Evolutionary conservation across 2,113 vertebrate species (phyloP).

Genomic region (Cephalopterus ornatus): DNA sequence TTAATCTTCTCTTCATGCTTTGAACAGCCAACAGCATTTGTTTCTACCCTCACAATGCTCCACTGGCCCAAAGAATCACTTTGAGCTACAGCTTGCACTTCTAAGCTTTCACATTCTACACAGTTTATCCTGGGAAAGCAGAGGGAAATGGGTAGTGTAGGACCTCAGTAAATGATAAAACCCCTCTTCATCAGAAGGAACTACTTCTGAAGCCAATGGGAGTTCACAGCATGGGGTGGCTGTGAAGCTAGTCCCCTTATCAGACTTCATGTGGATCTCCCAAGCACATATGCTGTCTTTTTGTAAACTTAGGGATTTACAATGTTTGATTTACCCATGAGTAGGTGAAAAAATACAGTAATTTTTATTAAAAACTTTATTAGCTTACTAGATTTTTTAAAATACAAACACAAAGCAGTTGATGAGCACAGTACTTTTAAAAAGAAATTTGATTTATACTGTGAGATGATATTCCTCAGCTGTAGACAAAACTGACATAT

Average conservation of each 20-base stretch:
- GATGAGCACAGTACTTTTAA: neutral
- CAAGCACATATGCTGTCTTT: neutral
- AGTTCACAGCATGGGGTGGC: neutral
- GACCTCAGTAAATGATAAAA: neutral
- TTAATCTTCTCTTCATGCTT: neutral
- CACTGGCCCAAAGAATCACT: neutral
- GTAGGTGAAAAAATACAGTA: neutral
- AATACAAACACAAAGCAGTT: neutral
- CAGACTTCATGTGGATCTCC: neutral
- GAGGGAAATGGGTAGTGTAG: neutral
- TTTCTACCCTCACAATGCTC: neutral
- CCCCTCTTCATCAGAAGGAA: neutral
- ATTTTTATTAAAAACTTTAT: constrained; percentile 15
- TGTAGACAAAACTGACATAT: neutral
- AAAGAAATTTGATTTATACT: neutral
- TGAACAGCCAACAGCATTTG: neutral
- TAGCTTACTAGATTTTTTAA: neutral
- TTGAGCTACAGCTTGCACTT: neutral
- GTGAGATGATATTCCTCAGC: neutral
- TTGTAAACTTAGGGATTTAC: neutral
- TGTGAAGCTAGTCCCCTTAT: neutral
- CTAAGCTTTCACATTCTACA: neutral
- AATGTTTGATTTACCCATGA: neutral
- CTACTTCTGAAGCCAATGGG: neutral
- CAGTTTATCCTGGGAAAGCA: neutral